Base-by-base conservation (phyloP, 2,797 vertebrate species). In the Rhinoraja longicauda region DNA sequence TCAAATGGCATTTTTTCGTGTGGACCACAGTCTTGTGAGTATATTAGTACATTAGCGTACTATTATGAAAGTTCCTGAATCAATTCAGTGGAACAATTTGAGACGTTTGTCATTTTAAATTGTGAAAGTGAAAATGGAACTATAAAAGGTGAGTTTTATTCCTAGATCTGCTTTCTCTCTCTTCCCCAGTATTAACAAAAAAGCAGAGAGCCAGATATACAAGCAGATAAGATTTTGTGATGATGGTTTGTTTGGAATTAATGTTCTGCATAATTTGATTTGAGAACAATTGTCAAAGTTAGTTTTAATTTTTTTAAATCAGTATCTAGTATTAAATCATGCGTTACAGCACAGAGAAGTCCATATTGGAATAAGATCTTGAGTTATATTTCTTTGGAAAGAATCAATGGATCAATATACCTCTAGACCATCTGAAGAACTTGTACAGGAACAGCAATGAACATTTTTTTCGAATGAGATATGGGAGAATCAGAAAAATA, bases 11-110 rank as follows among this genome's bases (percentile, higher is more conserved):
- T 99, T 99, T 96, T 99, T 98, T 95, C 97, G 98, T 94, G 98
- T 99, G 94, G 98, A 99, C 97, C 98, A 99, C 94, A 96, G 98
- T 97, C 98, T 99, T 97, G 98, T 99, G 94, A 98, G 97, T 97
- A 94, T 93, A 17, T 76, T 13, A 24, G 13, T 82, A 45, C 13
- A 8, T 75, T 92, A 75, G 39, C 13, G 4, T 67, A 13, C 72
- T 26, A 45, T 91, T 45, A 8, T 75, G 24, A 75, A 72, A 19
- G 26, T 53, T 57, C 26, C n/a, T 88, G 17, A 12, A n/a, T 29
- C 53, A 59, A 53, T 59, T 59, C 26, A 59, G 24, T n/a, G 59
- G 36, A 59, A 26, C 57, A 32, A 36, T 15, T 26, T 88, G 29
- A 36, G 36, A 64, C 19, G 29, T 9, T 15, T 78, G 62, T 21